These are phyloP conservation scores for Acanthaster planci DNA, from an alignment of 35 echinoderm and acorn worm species.

Conservation along the genomic window DNA sequence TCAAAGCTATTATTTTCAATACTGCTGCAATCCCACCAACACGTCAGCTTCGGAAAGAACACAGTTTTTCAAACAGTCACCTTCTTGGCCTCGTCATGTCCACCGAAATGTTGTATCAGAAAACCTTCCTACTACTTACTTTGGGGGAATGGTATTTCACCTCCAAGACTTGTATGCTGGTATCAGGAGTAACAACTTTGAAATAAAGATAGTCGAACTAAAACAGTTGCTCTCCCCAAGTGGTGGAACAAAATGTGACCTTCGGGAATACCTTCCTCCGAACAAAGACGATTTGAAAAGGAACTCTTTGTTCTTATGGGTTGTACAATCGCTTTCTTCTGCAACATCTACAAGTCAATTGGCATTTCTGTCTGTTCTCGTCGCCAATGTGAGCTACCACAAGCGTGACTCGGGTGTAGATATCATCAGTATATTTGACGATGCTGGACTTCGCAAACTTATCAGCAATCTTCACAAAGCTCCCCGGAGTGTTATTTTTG, in stretches of 20 bases:
- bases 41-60: neutral
- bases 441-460: neutral
- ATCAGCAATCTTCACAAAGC: slow-evolving; percentile 3
- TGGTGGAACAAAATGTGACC: neutral
- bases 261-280: neutral
- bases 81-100: neutral
- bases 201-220: neutral
- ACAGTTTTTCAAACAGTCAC: neutral
- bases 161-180: neutral
- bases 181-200: neutral
- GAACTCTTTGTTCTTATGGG: neutral
- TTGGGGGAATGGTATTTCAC: neutral
- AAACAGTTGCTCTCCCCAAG: neutral
- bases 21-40: neutral
- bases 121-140: neutral
- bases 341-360: neutral
- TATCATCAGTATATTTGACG: neutral
- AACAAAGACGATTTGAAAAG: neutral
- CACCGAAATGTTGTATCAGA: neutral
- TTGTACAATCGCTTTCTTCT: neutral
- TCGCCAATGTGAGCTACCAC: neutral
- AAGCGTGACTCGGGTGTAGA: neutral
- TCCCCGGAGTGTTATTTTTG: neutral
- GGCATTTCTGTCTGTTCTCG: neutral
- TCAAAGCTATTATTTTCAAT: neutral